Evolutionary conservation across 2,797 vertebrate genomes (phyloP).

Genomic region (Gallinago solitaria): DNA sequence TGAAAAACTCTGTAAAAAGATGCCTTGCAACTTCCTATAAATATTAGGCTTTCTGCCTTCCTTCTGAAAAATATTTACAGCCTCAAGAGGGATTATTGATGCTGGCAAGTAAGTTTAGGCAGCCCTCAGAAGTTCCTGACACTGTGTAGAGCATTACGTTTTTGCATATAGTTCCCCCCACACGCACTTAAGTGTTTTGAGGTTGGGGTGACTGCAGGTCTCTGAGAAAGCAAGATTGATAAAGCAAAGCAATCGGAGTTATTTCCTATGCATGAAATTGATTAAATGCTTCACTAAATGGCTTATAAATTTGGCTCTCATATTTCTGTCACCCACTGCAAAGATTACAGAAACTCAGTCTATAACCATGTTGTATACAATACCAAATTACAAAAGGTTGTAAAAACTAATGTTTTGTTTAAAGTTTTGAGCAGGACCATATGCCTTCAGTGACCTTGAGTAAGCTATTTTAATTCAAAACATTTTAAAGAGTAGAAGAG

Average conservation of each 20-base stretch:
- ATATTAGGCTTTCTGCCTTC: conserved; percentile 54
- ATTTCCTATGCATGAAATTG: conserved; percentile 86
- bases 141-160: not conserved
- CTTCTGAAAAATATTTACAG: conserved; percentile 68
- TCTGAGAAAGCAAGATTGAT: conserved; percentile 78
- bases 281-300: conserved; percentile 87
- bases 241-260: conserved; percentile 80
- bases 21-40: conserved; percentile 56
- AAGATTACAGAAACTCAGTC: conserved; percentile 82
- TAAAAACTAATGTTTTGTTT: conserved; percentile 88
- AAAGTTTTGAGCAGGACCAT: conserved; percentile 85
- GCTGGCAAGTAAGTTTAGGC: conserved; percentile 37
- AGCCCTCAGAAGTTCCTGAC: conserved; percentile 57
- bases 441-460: conserved; percentile 84
- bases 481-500: conserved; percentile 76
- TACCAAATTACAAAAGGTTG: conserved; percentile 86
- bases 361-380: conserved; percentile 84
- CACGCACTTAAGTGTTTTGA: not conserved
- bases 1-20: conserved; percentile 60
- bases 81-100: conserved; percentile 54
- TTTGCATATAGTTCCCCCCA: not conserved
- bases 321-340: conserved; percentile 87
- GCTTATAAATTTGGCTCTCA: conserved; percentile 86
- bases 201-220: conserved; percentile 51
- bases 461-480: conserved; percentile 87